These are phyloP conservation scores for Eristalinus aeneus DNA, from an alignment of 2,888 invertebrate species.

Conservation along the genomic window DNA sequence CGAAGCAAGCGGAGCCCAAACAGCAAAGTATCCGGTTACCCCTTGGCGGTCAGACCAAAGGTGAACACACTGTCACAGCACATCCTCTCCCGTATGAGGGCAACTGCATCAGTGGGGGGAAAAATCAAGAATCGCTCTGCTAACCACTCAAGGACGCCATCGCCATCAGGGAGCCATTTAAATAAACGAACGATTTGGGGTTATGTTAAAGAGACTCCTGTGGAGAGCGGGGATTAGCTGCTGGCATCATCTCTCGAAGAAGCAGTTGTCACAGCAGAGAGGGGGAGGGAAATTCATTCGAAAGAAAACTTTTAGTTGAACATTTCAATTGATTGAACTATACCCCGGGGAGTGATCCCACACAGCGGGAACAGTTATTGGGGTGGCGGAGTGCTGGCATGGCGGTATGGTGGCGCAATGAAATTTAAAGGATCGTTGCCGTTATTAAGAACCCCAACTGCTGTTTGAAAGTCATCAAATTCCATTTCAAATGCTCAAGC, in stretches of 20 bases:
- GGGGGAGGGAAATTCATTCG: constrained; percentile 1
- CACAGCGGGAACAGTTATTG: not conserved
- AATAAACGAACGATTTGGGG: constrained; percentile 65
- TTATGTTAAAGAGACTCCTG: constrained; percentile 44
- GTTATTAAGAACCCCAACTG: constrained; percentile 21
- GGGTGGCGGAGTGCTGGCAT: not conserved
- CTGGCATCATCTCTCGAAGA: constrained; percentile 32
- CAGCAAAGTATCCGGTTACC: not conserved
- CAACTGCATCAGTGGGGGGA: constrained; percentile 50
- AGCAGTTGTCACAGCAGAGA: not conserved
- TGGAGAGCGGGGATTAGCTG: constrained; percentile 46
- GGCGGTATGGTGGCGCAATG: not conserved
- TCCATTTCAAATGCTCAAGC: not conserved
- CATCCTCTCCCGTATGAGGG: not conserved
- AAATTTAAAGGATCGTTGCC: constrained; percentile 53
- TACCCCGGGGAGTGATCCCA: constrained; percentile 52
- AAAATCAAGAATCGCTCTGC: constrained; percentile 34
- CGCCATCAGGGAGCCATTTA: constrained; percentile 65
- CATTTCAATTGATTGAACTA: constrained; percentile 68
- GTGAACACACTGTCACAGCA: constrained; percentile 17
- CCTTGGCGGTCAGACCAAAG: constrained; percentile 14
- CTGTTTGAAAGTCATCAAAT: not conserved
- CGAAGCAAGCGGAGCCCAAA: not conserved
- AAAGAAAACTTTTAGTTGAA: constrained; percentile 57
- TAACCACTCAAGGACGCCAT: constrained; percentile 25